These are phyloP conservation scores for Nudaria mundana DNA, from an alignment of 2,888 invertebrate genomes.

Conservation along the genomic window DNA sequence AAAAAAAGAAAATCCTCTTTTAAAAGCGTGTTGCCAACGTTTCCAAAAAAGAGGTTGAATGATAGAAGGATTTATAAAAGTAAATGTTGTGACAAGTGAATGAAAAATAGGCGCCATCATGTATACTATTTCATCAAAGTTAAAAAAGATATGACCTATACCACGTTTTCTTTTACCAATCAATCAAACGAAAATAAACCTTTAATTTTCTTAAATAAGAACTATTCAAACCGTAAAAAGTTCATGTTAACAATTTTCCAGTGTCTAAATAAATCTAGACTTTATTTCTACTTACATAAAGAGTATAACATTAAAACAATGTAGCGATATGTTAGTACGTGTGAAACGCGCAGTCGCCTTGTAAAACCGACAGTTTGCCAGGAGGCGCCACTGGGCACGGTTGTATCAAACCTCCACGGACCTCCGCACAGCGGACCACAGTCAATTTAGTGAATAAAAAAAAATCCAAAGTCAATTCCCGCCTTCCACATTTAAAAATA, in stretches of 20 bases:
- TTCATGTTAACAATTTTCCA: conserved; percentile 17
- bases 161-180: conserved; percentile 13
- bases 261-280: conserved; percentile 34
- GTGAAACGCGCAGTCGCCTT: conserved; percentile 63
- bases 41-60: conserved; percentile 3
- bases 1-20: background rate
- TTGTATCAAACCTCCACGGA: conserved; percentile 43
- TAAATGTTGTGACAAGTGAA: conserved; percentile 47
- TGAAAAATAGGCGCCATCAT: conserved; percentile 56
- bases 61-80: conserved; percentile 28
- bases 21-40: no score
- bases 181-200: conserved; percentile 23
- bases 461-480: conserved; percentile 43
- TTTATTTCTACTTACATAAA: conserved; percentile 26
- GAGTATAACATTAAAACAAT: conserved; percentile 27
- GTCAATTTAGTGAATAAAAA: conserved; percentile 49
- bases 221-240: conserved; percentile 9
- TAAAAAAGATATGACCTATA: conserved; percentile 49
- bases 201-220: conserved; percentile 16
- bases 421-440: conserved; percentile 35
- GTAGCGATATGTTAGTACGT: conserved; percentile 35
- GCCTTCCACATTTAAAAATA: conserved; percentile 46
- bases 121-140: conserved; percentile 63
- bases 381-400: conserved; percentile 65
- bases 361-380: conserved; percentile 54